Base-by-base conservation (phyloP, 2,113 vertebrate species). In the Lycocorax pyrrhopterus region DNA sequence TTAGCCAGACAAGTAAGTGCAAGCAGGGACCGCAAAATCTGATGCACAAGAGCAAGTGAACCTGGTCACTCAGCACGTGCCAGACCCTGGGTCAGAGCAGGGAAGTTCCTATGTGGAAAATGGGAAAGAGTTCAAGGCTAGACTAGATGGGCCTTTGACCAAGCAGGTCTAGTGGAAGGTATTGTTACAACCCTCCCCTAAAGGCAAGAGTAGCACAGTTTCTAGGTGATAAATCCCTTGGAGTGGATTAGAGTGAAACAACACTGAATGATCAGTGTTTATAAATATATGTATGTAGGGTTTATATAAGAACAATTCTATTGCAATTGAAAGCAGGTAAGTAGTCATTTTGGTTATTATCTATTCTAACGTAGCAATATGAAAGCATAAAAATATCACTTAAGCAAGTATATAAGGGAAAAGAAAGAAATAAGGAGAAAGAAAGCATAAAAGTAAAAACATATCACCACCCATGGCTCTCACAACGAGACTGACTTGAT, bases 401-500 rank as follows among this genome's bases (percentile, higher is more conserved):
- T 44, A 23, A 86, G 9, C 4, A 37, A 52, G 14, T 23, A 25
- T 23, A 5, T 23, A 33, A 77, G 8, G 12, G 23, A 47, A 46
- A 27, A 64, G 13, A 21, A 39, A 27, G 8, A 43, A 60, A n/a
- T 8, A 32, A 43, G 3, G 18, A 66, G 32, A 7, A 60, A 51
- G 19, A 27, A 37, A 35, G 12, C 4, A 12, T 52, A 22, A 44
- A 16, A 44, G 12, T 37, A 33, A 68, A 68, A 60, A 29, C 2
- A 13, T 33, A 41, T 49, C 41, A 44, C 4, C 21, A 33, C 7
- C 9, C 2, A 11, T 11, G 27, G 26, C 44, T 44, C 33, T 68
- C 33, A 27, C 10, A 32, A 35, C 0, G 0, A 87, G 17, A 52
- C 9, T 16, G 21, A 52, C 10, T 16, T 39, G 22, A 39, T 37